phyloP scores from a whole-genome alignment of 2,888 invertebrate genomes.

The Polyommatus iphigenia region DNA sequence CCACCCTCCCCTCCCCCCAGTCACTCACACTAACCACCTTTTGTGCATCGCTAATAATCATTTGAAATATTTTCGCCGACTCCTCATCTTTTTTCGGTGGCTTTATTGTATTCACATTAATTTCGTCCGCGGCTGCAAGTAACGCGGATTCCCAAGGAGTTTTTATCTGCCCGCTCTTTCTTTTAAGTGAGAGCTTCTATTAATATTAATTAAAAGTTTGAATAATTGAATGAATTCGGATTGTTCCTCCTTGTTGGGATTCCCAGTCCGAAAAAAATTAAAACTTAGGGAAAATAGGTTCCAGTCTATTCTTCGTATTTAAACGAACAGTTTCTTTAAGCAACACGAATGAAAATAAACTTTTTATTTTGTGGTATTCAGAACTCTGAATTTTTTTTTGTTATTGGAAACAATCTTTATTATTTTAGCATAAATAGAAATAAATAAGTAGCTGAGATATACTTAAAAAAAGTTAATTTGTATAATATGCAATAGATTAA shows the following conservation, averaged over 20 bases:
- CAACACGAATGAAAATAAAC: neutral
- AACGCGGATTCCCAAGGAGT: constrained; percentile 76
- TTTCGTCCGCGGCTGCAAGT: constrained; percentile 76
- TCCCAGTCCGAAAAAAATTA: constrained; percentile 72
- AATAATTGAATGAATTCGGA: constrained; percentile 77
- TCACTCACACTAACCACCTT: constrained; percentile 61
- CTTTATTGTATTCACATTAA: constrained; percentile 79
- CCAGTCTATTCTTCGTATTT: constrained; percentile 58
- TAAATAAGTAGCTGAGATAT: too few relatives aligned
- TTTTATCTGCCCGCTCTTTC: constrained; percentile 77
- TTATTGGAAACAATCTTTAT: neutral
- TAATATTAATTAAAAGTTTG: constrained; percentile 81
- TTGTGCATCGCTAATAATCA: constrained; percentile 72
- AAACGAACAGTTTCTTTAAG: neutral
- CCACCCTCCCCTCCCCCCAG: constrained; percentile 70
- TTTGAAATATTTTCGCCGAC: constrained; percentile 67
- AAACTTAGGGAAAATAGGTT: constrained; percentile 58
- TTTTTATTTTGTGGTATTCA: neutral
- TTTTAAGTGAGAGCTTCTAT: constrained; percentile 76
- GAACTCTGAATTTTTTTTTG: neutral
- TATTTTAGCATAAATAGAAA: too few relatives aligned
- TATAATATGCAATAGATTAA: too few relatives aligned
- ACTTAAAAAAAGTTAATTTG: too few relatives aligned
- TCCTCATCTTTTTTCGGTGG: constrained; percentile 68
- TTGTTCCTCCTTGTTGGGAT: constrained; percentile 71